phyloP scores from a whole-genome alignment of 2,888 invertebrate genomes.

The Drosophila paramelanica region DNA sequence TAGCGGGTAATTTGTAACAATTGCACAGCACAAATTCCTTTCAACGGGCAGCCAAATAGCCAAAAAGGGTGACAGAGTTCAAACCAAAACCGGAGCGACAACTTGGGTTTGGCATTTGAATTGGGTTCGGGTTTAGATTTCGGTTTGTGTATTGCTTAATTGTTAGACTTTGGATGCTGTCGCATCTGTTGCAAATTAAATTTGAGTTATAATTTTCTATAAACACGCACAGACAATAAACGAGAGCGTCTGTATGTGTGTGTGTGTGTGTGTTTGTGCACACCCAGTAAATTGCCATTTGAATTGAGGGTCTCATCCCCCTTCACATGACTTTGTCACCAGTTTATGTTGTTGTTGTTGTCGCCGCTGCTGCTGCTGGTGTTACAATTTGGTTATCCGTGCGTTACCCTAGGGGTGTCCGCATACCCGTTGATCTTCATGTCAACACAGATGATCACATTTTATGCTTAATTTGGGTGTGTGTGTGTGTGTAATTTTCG shows the following conservation, averaged over 20 bases:
- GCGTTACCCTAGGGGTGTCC: constrained; percentile 52
- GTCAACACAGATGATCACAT: constrained; percentile 85
- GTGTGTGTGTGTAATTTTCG: background rate
- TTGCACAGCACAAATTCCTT: constrained; percentile 51
- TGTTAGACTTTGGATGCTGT: constrained; percentile 62
- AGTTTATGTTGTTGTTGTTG: constrained; percentile 36
- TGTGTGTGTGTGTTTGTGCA: constrained; percentile 44
- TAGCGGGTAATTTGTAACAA: constrained; percentile 82
- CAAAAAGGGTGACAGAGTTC: constrained; percentile 74
- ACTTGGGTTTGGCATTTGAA: constrained; percentile 9
- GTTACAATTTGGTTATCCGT: constrained; percentile 74
- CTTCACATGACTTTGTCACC: constrained; percentile 50
- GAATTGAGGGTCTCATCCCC: constrained; percentile 67
- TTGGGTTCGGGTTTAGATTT: constrained; percentile 6
- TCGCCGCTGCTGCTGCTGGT: constrained; percentile 56
- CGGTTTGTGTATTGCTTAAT: constrained; percentile 48
- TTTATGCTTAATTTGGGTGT: constrained; percentile 73
- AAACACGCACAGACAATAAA: constrained; percentile 59
- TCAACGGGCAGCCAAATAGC: constrained; percentile 21
- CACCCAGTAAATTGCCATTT: constrained; percentile 81
- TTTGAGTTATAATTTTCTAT: constrained; percentile 81
- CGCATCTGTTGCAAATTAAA: constrained; percentile 84
- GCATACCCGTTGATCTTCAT: constrained; percentile 81
- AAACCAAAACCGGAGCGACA: constrained; percentile 68
- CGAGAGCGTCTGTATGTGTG: constrained; percentile 4